Conservation (phyloP, 2,888 invertebrate genomes). For the Caenorhabditis japonica region DNA sequence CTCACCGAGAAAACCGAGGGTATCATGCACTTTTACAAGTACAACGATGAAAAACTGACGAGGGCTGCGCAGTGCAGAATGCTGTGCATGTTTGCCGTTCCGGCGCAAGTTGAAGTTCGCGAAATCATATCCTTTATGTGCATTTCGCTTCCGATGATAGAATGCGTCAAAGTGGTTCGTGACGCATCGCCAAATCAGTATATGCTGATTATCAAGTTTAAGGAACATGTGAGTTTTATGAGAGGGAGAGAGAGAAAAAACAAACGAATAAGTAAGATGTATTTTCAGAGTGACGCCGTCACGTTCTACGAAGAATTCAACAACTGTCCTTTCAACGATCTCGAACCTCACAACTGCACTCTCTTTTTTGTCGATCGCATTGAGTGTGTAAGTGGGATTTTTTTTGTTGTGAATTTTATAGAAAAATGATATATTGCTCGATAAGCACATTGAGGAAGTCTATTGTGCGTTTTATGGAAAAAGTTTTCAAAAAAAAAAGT, state of each 20-base stretch:
- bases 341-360: conserved; percentile 93
- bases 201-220: conserved; percentile 93
- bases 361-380: conserved; percentile 94
- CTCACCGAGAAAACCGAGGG: conserved; percentile 96
- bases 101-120: conserved; percentile 90
- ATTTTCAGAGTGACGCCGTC: conserved; percentile 85
- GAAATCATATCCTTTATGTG: conserved; percentile 91
- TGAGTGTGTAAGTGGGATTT: conserved; percentile 85
- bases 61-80: conserved; percentile 84
- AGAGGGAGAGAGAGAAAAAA: no score
- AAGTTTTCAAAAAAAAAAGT: no score
- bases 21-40: conserved; percentile 94
- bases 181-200: conserved; percentile 93
- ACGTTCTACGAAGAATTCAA: conserved; percentile 94
- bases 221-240: conserved; percentile 78
- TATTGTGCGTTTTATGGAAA: no score
- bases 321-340: conserved; percentile 90
- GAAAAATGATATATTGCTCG: no score
- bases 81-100: conserved; percentile 90
- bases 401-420: no score
- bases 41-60: conserved; percentile 81
- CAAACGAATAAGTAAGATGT: no score
- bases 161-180: conserved; percentile 84
- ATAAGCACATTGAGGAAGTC: no score
- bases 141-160: conserved; percentile 45